Base-by-base conservation (phyloP, 1,140 invertebrate genomes). In the Potamilus streckersoni region DNA sequence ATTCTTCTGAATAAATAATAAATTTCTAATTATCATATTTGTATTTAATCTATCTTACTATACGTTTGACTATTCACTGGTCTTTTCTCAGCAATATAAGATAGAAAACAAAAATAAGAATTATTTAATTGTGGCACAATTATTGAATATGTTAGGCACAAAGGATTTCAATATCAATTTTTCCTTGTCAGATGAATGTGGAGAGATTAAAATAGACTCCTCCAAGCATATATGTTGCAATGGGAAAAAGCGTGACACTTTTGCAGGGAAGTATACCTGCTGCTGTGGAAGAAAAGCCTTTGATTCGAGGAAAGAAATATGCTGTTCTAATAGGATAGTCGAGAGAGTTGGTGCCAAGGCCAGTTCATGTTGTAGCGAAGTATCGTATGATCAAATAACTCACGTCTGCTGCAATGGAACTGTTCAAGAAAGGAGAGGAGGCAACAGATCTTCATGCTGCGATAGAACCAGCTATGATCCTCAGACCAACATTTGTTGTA, bases 381-480 rank as follows among this genome's bases (percentile, higher is more conserved):
- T 65, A 23, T 15, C 15, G 0, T 77, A 20, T 55, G 55, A 77
- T 59, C 15, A 12, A 16, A 55, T 55, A 57, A 19, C 19, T 17
- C 57, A 77, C 62, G 17, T 77, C 19, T 77, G 75, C 58, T 77
- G 75, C 68, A 64, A 61, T 19, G 75, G 75, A 8, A 71, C 61
- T n/a, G 69, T 72, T 49, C n/a, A 67, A n/a, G 49, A 68, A 58
- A 77, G 69, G 38, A 1, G 67, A 61, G 67, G 67, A 31, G 75
- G 38, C 66, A 66, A 77, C 55, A 77, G 70, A 58, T 77, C 75
- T 16, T 77, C 70, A 57, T 77, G 75, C 69, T 77, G 75, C 55
- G 70, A 63, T 19, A 56, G 17, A 20, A 61, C 68, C 8, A 70
- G 73, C 49, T 77, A 72, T 62, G 59, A 77, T 58, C 64, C 55